Percentiles rank a stretch among this genome's conserved stretches.
phyloP scores from a whole-genome alignment of 2,797 vertebrate genomes.

The Champsocephalus esox region DNA sequence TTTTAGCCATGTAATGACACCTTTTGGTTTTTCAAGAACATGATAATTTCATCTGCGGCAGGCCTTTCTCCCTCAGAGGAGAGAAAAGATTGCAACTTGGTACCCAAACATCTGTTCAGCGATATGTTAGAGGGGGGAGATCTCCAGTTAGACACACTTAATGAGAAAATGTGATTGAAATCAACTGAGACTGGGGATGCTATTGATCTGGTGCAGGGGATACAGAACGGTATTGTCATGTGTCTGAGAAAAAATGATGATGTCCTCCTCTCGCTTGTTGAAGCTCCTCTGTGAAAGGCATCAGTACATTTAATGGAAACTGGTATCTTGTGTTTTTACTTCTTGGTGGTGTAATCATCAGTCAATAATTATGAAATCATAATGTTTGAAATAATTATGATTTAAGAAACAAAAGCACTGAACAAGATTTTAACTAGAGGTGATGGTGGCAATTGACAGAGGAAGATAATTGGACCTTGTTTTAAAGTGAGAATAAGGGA shows the following conservation, averaged over 20 bases:
- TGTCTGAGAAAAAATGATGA: conserved; percentile 22
- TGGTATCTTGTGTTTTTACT: conserved; percentile 16
- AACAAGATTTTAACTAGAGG: conserved; percentile 30
- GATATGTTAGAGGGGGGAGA: conserved; percentile 35
- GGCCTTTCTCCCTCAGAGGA: conserved; percentile 26
- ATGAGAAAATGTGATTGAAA: conserved; percentile 61
- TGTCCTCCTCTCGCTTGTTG: not conserved
- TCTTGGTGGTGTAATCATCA: conserved; percentile 23
- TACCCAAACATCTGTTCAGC: conserved; percentile 37
- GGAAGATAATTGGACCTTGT: conserved; percentile 24
- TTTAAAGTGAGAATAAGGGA: conserved; percentile 17
- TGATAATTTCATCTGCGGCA: conserved; percentile 1
- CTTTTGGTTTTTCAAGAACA: conserved; percentile 17
- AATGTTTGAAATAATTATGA: conserved; percentile 55
- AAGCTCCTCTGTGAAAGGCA: not conserved
- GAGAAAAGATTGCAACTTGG: conserved; percentile 44
- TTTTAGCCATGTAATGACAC: conserved; percentile 16
- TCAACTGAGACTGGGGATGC: conserved; percentile 42
- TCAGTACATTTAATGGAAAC: conserved; percentile 22
- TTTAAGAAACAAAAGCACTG: conserved; percentile 33
- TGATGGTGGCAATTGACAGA: conserved; percentile 43
- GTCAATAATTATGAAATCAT: too few species aligned
- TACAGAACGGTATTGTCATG: conserved; percentile 38
- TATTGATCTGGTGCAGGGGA: conserved; percentile 58
- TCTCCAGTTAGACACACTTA: conserved; percentile 39